These are phyloP conservation scores for Axea sp. DNA, from an alignment of 2,888 invertebrate genomes.

Conservation along the genomic window DNA sequence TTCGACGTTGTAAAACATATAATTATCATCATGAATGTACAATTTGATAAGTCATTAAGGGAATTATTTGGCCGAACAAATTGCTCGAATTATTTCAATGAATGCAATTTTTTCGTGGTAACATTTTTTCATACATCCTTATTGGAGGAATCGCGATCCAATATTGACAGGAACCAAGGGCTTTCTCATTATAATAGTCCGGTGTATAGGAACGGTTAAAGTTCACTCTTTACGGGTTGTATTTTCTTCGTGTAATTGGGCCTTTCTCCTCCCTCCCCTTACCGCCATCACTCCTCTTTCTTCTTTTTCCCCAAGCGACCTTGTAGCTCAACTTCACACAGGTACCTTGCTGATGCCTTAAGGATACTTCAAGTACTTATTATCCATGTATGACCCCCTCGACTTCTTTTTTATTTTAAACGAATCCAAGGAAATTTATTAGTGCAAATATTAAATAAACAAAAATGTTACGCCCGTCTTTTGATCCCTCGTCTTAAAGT, in stretches of 20 bases:
- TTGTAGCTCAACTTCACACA: slow-evolving; percentile 18
- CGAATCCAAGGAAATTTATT: slow-evolving; percentile 60
- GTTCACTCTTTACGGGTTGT: slow-evolving; percentile 67
- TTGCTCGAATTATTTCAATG: slow-evolving; percentile 30
- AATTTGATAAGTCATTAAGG: slow-evolving; percentile 19
- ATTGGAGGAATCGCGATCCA: slow-evolving; percentile 19
- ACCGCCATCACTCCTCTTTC: too few species aligned
- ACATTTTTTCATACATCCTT: slow-evolving; percentile 4
- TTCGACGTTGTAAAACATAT: slow-evolving; percentile 7
- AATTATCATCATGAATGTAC: slow-evolving; percentile 26
- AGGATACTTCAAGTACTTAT: slow-evolving; percentile 54
- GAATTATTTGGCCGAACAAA: slow-evolving; percentile 29
- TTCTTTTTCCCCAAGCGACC: slow-evolving; percentile 15
- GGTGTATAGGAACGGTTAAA: slow-evolving; percentile 67
- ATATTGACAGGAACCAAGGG: slow-evolving; percentile 51
- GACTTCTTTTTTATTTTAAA: slow-evolving; percentile 21
- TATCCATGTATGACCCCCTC: slow-evolving; percentile 38
- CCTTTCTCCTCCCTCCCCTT: too few species aligned
- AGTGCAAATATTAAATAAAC: slow-evolving; percentile 59
- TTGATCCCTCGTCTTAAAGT: slow-evolving; percentile 35
- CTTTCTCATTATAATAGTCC: slow-evolving; percentile 67
- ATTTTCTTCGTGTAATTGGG: slow-evolving; percentile 69
- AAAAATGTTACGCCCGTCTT: slow-evolving; percentile 50
- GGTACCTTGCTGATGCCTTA: slow-evolving; percentile 13
- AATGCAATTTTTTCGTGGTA: slow-evolving; percentile 32